Base-by-base conservation (phyloP, 2,888 invertebrate genomes). In the Tryphoninae sp. region DNA sequence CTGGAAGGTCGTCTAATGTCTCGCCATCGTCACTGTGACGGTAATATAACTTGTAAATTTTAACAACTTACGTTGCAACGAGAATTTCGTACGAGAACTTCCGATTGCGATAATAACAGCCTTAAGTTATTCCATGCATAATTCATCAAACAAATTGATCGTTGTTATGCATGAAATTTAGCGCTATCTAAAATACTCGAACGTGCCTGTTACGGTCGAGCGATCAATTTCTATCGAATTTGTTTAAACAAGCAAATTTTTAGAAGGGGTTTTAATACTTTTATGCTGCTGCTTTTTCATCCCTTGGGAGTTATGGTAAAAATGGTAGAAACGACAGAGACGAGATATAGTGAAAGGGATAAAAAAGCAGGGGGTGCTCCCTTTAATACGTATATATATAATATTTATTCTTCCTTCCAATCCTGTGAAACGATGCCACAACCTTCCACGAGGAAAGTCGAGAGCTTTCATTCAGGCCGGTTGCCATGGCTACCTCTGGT, bases 401-500 rank as follows among this genome's bases (percentile, higher is more conserved):
- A n/a, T n/a, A 22, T 11, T 53, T 23, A 11, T 42, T 45, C 22
- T n/a, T 53, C 11, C 26, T 72, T 59, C 55, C 0, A 33, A 6
- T 13, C 55, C 6, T 16, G 45, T 8, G 16, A 59, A 75, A 75
- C 49, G 40, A 45, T 33, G 42, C 11, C 13, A 49, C 59, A 26
- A 45, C 40, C 55, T 42, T 75, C 59, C 33, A 67, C 61, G 58
- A 73, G 62, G n/a, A 58, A 16, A 45, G 51, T 49, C 16, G 19
- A 53, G 59, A 51, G 53, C 73, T 83, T 68, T 74, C 75, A 67
- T 72, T 74, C 71, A 40, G 53, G 58, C 78, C 62, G 16, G 86
- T 89, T 83, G 78, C 88, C 81, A 88, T 87, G 86, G 83, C 77
- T 87, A 86, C 87, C 83, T 83, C 84, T 84, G 80, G 83, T 82